These are phyloP conservation scores for Passer domesticus DNA, from an alignment of 2,113 vertebrate species.

Conservation along the genomic window DNA sequence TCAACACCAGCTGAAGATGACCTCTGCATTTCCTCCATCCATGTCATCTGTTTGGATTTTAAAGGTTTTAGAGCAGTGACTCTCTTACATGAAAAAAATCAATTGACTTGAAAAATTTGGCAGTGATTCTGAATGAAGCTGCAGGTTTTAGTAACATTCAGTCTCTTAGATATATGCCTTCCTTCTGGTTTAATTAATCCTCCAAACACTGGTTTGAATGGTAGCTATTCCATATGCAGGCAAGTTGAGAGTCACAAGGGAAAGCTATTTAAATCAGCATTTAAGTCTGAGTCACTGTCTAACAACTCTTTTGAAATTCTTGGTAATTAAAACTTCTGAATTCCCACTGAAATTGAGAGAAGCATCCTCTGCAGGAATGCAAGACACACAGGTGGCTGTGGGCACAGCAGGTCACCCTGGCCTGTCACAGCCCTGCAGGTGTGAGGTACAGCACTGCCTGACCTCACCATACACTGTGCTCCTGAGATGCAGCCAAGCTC, in stretches of 20 bases:
- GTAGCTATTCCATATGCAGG: background rate
- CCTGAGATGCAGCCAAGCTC: background rate
- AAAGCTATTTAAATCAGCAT: background rate
- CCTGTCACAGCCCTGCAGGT: background rate
- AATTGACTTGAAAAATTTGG: background rate
- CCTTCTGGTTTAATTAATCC: background rate
- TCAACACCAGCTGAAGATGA: background rate
- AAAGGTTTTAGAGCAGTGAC: background rate
- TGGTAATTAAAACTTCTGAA: background rate
- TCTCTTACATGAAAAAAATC: background rate
- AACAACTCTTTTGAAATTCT: background rate
- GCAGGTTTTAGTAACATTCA: background rate
- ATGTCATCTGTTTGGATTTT: background rate
- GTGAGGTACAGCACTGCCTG: background rate
- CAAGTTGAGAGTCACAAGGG: background rate
- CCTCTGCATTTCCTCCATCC: background rate
- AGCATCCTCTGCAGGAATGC: background rate
- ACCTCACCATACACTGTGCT: background rate
- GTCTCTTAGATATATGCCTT: background rate
- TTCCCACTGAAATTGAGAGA: background rate
- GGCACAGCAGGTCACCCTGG: background rate
- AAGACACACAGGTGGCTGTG: background rate
- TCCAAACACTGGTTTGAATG: background rate
- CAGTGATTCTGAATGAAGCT: background rate
- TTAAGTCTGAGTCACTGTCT: background rate